These are phyloP conservation scores for Slavum lentiscoides DNA, from an alignment of 2,888 invertebrate species.

Conservation along the genomic window DNA sequence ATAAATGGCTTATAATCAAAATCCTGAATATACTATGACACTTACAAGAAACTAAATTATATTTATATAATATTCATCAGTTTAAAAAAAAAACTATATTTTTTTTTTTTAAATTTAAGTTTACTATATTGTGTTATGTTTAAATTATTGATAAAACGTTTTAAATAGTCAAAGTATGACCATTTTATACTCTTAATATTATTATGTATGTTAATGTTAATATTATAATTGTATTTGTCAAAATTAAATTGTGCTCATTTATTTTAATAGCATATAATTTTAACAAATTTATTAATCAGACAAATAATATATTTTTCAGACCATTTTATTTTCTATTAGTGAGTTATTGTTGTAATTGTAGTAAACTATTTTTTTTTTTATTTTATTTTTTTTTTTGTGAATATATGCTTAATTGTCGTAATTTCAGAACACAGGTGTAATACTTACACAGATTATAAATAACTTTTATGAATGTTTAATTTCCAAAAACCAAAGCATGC, in stretches of 20 bases:
- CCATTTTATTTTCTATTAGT: background rate
- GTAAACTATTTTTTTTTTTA: too few relatives aligned
- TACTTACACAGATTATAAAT: background rate
- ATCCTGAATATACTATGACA: constrained; percentile 18
- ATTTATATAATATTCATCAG: background rate
- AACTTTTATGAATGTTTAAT: background rate
- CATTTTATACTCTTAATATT: background rate
- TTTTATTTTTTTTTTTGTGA: background rate
- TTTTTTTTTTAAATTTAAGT: background rate
- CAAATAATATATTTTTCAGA: background rate
- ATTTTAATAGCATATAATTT: background rate
- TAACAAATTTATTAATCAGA: background rate
- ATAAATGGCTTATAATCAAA: constrained; percentile 33
- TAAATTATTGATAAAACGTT: background rate
- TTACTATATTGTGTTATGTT: background rate
- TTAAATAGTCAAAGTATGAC: background rate
- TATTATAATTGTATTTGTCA: background rate
- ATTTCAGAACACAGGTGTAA: constrained; percentile 2
- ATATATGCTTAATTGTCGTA: background rate
- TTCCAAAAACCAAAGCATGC: background rate
- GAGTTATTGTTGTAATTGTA: background rate
- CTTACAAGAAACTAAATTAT: background rate
- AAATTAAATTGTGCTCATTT: background rate
- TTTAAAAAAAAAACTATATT: background rate
- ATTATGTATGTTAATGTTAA: too few relatives aligned